phyloP scores from a whole-genome alignment of 2,797 vertebrate genomes.

The Carcharodon carcharias region DNA sequence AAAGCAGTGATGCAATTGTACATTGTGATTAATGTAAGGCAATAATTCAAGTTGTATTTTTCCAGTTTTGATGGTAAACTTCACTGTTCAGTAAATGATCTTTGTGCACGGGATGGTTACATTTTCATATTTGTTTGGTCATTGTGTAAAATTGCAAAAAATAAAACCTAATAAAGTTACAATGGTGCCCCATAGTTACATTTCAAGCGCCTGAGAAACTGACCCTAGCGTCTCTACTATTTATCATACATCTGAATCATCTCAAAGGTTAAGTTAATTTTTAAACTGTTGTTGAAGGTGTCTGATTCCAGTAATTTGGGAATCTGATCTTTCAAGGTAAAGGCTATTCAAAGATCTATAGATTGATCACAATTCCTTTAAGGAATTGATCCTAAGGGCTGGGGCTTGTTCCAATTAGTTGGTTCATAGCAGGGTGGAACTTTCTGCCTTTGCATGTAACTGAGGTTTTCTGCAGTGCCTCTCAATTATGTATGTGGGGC shows the following conservation, averaged over 20 bases:
- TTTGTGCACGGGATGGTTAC: not conserved
- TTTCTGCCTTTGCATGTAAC: not conserved
- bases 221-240: not conserved
- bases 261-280: not conserved
- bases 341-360: not conserved
- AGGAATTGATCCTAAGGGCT: not conserved
- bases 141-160: slow-evolving; percentile 22
- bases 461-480: not conserved
- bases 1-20: not conserved
- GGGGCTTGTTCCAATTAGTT: not conserved
- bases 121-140: slow-evolving; percentile 7
- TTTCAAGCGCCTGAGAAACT: not conserved
- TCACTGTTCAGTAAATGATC: slow-evolving; percentile 13
- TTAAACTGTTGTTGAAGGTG: not conserved
- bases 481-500: not conserved
- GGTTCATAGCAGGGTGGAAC: not conserved
- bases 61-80: slow-evolving; percentile 6
- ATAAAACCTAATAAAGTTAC: not conserved
- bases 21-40: slow-evolving; percentile 35
- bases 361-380: not conserved
- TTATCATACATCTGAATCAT: not conserved
- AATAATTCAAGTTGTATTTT: slow-evolving; percentile 33
- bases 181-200: not conserved
- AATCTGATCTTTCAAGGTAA: not conserved
- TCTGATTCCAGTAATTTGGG: not conserved